A percentile compares a stretch with the other conserved stretches of the same genome.
phyloP scores from a whole-genome alignment of 1,140 invertebrate species.

The Bilobella aurantiaca region DNA sequence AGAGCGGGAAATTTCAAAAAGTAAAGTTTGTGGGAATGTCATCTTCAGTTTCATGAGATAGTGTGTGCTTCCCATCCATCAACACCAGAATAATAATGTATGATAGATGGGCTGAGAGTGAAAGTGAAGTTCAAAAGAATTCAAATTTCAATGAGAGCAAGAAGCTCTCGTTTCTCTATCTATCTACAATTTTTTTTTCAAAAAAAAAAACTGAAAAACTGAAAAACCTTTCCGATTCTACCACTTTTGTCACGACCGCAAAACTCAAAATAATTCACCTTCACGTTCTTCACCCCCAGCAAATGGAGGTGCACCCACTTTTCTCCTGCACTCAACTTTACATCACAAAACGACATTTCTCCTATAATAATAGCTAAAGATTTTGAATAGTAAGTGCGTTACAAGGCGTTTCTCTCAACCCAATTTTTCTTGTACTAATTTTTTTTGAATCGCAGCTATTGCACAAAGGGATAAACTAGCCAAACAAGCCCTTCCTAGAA shows the following conservation, averaged over 20 bases:
- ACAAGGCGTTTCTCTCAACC: too few species aligned
- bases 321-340: not conserved
- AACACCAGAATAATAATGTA: not conserved
- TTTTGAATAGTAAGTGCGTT: too few species aligned
- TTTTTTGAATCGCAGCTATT: too few species aligned
- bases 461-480: too few species aligned
- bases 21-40: not conserved
- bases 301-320: not conserved
- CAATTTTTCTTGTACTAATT: too few species aligned
- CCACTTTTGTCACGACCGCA: constrained; percentile 7
- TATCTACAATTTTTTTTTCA: too few species aligned
- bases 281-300: not conserved
- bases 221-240: too few species aligned
- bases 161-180: not conserved
- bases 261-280: not conserved
- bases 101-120: not conserved
- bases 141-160: not conserved
- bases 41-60: constrained; percentile 6
- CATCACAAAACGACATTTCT: too few species aligned
- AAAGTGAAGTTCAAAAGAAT: constrained; percentile 15
- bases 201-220: too few species aligned
- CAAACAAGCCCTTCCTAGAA: too few species aligned
- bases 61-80: constrained; percentile 1
- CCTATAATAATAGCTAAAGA: too few species aligned
- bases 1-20: too few species aligned